Evolutionary conservation across 2,888 invertebrate species (phyloP), one percentile per base, ranked within the genome.

Genomic region (Furcula furcula): DNA sequence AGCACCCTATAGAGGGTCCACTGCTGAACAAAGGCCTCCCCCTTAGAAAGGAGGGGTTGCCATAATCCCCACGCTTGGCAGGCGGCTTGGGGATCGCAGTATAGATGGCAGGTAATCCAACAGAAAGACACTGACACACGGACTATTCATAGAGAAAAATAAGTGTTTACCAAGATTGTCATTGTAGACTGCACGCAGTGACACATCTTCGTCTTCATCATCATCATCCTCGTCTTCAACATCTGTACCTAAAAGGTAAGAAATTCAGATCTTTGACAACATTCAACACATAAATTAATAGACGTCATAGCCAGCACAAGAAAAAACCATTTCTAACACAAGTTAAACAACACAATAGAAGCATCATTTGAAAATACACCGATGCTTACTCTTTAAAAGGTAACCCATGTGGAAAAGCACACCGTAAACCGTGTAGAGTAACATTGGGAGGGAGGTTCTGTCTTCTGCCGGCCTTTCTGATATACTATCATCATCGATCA

Each of bases 141-240:
- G n/a, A n/a, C n/a, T n/a, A n/a, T n/a, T n/a, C n/a, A n/a, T n/a
- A n/a, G n/a, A n/a, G n/a, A 7, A 11, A 5, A 3, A 11, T 5
- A 11, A 23, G 2, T 11, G n/a, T 13, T 89, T 73, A 93, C 93
- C 82, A 85, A 93, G 58, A 88, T 88, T 87, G 56, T 92, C 91
- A 66, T 91, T 91, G 76, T 93, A 93, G 60, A 94, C 92, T 47
- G 93, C 92, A 65, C 92, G 91, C 40, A 92, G 91, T 44, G 95
- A 91, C 37, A 93, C 91, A 55, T 93, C 91, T 46, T 90, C 91
- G 55, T 93, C 91, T 46, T 90, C 92, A 21, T 91, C 92, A 9
- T 92, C 92, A 14, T 92, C 92, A 14, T 92, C 91, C 4, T 92
- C 92, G n/a, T 92, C 91, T 4, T 91, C 90, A 10, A 86, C 90